These are phyloP conservation scores for Pseudoips prasinana DNA, from an alignment of 2,888 invertebrate species.

Conservation along the genomic window DNA sequence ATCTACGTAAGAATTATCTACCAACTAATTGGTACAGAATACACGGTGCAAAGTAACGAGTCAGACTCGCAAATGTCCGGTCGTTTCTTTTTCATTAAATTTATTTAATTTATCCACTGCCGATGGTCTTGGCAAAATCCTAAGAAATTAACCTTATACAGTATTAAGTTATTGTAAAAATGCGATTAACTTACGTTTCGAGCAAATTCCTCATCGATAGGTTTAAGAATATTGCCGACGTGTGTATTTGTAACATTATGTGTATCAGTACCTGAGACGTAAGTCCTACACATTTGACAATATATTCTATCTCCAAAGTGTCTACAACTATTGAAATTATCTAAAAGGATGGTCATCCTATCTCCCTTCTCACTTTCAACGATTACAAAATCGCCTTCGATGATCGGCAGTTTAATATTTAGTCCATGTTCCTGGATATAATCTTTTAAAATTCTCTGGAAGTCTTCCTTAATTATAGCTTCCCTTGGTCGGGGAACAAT, in stretches of 20 bases:
- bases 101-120: too few relatives aligned
- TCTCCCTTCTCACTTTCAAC: conserved; percentile 3
- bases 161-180: too few relatives aligned
- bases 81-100: too few relatives aligned
- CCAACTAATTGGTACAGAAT: too few relatives aligned
- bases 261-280: neutral
- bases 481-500: too few relatives aligned
- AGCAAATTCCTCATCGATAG: neutral
- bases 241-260: neutral
- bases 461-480: too few relatives aligned
- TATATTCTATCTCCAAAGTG: neutral
- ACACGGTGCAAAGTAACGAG: too few relatives aligned
- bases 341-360: neutral
- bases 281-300: conserved; percentile 9
- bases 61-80: too few relatives aligned
- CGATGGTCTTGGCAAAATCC: too few relatives aligned
- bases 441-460: too few relatives aligned
- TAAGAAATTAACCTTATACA: too few relatives aligned
- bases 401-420: neutral
- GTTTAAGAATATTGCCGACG: neutral
- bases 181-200: conserved; percentile 15
- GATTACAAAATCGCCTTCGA: neutral
- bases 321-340: conserved; percentile 11
- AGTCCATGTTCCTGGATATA: conserved; percentile 2
- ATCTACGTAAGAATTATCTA: too few relatives aligned